Evolutionary conservation across 2,797 vertebrate species (phyloP), one percentile per base, ranked within the genome.

Genomic region (Chiroxiphia lanceolata): DNA sequence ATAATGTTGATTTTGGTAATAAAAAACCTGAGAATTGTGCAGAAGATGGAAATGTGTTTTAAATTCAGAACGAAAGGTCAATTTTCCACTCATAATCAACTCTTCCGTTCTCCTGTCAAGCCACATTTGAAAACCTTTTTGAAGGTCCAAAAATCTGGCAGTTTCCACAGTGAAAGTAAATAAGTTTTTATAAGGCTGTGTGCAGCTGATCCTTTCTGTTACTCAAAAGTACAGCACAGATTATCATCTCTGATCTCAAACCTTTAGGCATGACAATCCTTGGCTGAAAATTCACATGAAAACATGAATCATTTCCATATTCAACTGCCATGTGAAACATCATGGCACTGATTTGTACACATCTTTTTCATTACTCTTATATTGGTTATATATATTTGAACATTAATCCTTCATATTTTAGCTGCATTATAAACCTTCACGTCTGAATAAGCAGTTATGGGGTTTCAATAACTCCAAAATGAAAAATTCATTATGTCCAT

Each of bases 1-100:
- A 88, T 89, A 92, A 80, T 78, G 76, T 68, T 93, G 91, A 76
- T 90, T 96, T 95, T 90, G 82, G 63, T 93, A 82, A 89, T 75
- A 93, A 90, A 92, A 70, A 92, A 79, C 48, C 53, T 3, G 13
- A 68, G 60, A 53, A 88, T 72, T 74, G 81, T 81, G 47, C 67
- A 82, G 80, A 83, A 83, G 57, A 87, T 51, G 57, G 69, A 82
- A 89, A 91, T 42, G 48, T 83, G 54, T 50, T 87, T 95, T 71
- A 68, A 92, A 95, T 92, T 91, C 72, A 91, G 82, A 85, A 91
- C 79, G 63, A 83, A 81, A 81, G 82, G 74, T 90, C 86, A 44
- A 13, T 84, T 89, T 93, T 74, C 34, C 25, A 74, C 54, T 59
- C 26, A 60, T 13, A 51, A 83, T 72, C 61, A 89, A 38, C 56